These are phyloP conservation scores for Coelopa pilipes DNA, from an alignment of 2,888 invertebrate species.

Conservation along the genomic window DNA sequence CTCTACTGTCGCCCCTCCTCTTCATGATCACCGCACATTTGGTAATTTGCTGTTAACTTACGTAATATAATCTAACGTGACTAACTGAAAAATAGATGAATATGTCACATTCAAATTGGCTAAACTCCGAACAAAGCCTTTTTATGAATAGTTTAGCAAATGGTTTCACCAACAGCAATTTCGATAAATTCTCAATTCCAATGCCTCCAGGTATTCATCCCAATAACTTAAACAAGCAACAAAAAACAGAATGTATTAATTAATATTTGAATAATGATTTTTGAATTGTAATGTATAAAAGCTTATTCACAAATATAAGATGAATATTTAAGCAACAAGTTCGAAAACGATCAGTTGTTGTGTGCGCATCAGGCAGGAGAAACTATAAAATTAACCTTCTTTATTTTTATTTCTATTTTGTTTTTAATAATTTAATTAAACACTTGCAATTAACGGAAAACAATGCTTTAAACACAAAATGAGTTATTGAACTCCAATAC, in stretches of 20 bases:
- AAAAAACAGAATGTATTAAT: conserved; percentile 60
- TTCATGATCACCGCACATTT: conserved; percentile 22
- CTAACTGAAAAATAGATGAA: conserved; percentile 48
- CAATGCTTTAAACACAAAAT: conserved; percentile 33
- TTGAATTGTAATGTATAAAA: conserved; percentile 41
- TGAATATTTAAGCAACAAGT: conserved; percentile 2
- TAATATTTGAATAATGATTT: conserved; percentile 38
- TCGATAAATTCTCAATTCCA: conserved; percentile 56
- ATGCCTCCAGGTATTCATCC: conserved; percentile 58
- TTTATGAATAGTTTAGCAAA: conserved; percentile 59
- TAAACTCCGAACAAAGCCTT: conserved; percentile 55
- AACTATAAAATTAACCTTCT: neutral
- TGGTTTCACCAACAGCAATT: conserved; percentile 55
- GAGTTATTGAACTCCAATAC: conserved; percentile 1
- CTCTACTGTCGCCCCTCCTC: too few species aligned
- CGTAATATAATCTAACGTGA: conserved; percentile 38
- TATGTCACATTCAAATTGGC: conserved; percentile 57
- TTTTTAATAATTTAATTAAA: neutral
- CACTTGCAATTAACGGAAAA: conserved; percentile 21
- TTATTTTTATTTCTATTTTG: conserved; percentile 20
- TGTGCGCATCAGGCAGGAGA: conserved; percentile 4
- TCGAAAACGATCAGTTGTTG: conserved; percentile 27
- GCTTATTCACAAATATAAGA: conserved; percentile 21
- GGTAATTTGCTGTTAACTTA: neutral
- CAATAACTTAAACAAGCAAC: conserved; percentile 53